Base-by-base conservation (phyloP, 1,140 invertebrate species). In the Mercenaria mercenaria region DNA sequence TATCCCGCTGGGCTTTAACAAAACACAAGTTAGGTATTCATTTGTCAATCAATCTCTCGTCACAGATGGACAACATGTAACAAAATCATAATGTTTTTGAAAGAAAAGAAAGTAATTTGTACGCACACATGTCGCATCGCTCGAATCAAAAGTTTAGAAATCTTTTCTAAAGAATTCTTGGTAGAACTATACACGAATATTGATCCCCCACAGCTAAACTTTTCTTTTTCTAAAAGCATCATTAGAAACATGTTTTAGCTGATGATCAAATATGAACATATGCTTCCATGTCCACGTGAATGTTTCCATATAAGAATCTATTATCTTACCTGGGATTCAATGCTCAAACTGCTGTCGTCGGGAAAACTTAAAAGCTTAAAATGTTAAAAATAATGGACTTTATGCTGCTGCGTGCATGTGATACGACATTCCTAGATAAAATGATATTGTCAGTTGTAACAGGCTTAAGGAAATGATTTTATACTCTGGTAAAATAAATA, bases 31-130 rank as follows among this genome's bases (percentile, higher is more conserved):
- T 64, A 11, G 20, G 59, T 29, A 29, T 64, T 11, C 59, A 29
- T 29, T 26, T 26, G 26, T 26, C 59, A n/a, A 29, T 29, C 26
- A 29, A n/a, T 29, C 3, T 29, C n/a, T 29, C 26, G 59, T 29
- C 20, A 64, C 59, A 64, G 59, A 64, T 64, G 59, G 59, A 64
- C 15, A 64, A 2, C n/a, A 64, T 11, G 6, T 20, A 6, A 64
- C 59, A 64, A 64, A 29, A 64, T 20, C 23, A 29, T 29, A 20
- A 59, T 20, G n/a, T n/a, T 10, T 11, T 2, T 64, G n/a, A 29
- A 26, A 64, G 23, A 64, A n/a, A 64, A 64, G n/a, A 64, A 64
- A 64, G 26, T 64, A 64, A 64, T n/a, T 64, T 64, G 26, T 64
- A 29, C 0, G 10, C 26, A 64, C 59, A 64, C n/a, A 64, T 64